Percentiles rank a stretch among this genome's conserved stretches.
Evolutionary conservation across 2,888 invertebrate species (phyloP).

Genomic region (Strigamia transsilvanica): DNA sequence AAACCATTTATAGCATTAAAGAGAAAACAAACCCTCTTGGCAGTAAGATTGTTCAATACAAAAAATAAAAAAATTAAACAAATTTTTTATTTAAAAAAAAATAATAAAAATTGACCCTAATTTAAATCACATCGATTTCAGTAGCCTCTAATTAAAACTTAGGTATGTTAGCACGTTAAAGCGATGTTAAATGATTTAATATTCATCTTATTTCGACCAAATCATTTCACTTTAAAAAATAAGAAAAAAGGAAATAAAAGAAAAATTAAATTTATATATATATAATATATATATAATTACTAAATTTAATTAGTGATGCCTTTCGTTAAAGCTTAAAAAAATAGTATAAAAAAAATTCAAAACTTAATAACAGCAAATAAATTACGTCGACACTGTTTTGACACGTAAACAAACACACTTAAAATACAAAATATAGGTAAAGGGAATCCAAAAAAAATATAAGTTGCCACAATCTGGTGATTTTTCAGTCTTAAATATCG

Average conservation of each 20-base stretch:
- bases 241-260: too few relatives aligned
- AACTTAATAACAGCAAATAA: neutral
- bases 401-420: slow-evolving; percentile 24
- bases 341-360: slow-evolving; percentile 16
- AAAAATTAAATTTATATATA: neutral
- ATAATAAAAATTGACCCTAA: neutral
- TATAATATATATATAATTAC: neutral
- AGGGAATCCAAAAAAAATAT: neutral
- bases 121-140: neutral
- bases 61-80: neutral
- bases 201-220: too few relatives aligned
- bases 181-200: too few relatives aligned
- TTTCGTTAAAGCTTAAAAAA: neutral
- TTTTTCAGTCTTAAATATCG: neutral
- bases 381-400: neutral
- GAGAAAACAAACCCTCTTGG: too few relatives aligned
- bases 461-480: neutral
- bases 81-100: neutral
- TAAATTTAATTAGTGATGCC: neutral
- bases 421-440: neutral
- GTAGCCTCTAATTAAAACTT: neutral
- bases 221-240: too few relatives aligned
- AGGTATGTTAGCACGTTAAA: too few relatives aligned
- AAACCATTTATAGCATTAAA: neutral
- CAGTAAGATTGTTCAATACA: too few relatives aligned